Conservation (phyloP, 2,797 vertebrate species). For the Alcedo atthis region DNA sequence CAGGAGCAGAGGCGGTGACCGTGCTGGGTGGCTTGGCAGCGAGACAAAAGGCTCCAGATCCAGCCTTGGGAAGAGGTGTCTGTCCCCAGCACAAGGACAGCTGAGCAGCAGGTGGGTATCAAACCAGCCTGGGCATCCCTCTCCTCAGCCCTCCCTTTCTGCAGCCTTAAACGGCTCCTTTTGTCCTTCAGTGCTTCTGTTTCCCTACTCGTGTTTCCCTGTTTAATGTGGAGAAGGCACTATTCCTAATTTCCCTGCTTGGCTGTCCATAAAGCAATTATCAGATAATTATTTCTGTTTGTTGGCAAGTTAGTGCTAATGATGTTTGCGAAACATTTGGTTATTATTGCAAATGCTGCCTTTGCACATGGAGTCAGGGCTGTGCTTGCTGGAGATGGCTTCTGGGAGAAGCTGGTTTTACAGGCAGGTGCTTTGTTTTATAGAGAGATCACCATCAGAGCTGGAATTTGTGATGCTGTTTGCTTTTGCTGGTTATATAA, state of each 20-base stretch:
- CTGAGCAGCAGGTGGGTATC: rapidly evolving
- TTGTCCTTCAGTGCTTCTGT: not conserved
- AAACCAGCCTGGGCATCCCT: rapidly evolving
- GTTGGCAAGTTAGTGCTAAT: conserved; percentile 9
- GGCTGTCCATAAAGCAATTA: conserved; percentile 6
- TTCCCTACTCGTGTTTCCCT: not conserved
- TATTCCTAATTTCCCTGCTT: not conserved
- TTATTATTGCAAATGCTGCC: not conserved
- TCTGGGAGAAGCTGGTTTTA: not conserved
- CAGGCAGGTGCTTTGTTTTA: not conserved
- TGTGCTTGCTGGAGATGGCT: not conserved
- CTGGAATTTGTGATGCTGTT: not conserved
- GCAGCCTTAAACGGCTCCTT: not conserved
- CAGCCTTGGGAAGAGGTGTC: rapidly evolving
- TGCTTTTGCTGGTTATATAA: not conserved
- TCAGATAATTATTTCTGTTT: conserved; percentile 12
- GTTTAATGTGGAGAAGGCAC: not conserved
- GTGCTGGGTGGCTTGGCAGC: not conserved
- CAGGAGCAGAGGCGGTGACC: rapidly evolving
- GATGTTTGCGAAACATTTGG: conserved; percentile 26
- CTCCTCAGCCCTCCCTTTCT: not conserved
- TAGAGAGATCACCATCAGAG: not conserved
- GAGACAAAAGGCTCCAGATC: not conserved
- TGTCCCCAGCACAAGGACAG: not conserved
- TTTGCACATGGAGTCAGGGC: not conserved